A percentile compares a stretch with the other conserved stretches of the same genome.
These are phyloP conservation scores for Struthio camelus DNA, from an alignment of 2,113 vertebrate species.

Conservation along the genomic window DNA sequence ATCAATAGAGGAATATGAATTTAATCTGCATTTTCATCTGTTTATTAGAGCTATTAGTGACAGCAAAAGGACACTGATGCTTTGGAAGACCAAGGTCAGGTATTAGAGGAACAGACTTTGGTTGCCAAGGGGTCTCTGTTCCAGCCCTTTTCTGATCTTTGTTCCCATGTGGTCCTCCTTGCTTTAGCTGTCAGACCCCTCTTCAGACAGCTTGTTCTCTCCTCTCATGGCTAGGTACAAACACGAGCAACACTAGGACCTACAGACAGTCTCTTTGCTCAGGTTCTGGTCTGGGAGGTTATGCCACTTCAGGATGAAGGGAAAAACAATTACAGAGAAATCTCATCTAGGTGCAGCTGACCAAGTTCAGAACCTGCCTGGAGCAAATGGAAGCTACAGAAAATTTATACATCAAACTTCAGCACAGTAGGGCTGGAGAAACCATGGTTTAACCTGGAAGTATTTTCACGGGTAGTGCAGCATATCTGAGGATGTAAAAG, in stretches of 20 bases:
- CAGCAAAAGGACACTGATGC: rapidly evolving
- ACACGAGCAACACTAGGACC: neutral
- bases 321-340: neutral
- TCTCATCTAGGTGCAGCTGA: neutral
- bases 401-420: neutral
- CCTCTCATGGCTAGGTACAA: rapidly evolving
- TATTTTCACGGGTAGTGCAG: neutral
- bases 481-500: neutral
- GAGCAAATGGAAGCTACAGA: neutral
- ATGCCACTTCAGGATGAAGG: neutral
- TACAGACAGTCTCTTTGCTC: rapidly evolving
- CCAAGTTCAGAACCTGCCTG: neutral
- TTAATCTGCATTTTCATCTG: neutral
- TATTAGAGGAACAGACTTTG: neutral
- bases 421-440: neutral
- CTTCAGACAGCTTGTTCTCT: neutral
- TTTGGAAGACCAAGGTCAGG: neutral
- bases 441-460: neutral
- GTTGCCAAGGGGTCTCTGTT: neutral
- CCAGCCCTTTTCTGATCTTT: neutral
- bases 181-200: neutral
- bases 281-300: neutral
- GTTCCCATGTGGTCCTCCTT: neutral
- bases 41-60: neutral
- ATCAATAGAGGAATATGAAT: neutral